A percentile compares a stretch with the other conserved stretches of the same genome.
phyloP scores from a whole-genome alignment of 2,797 vertebrate species.

The Podargus strigoides region DNA sequence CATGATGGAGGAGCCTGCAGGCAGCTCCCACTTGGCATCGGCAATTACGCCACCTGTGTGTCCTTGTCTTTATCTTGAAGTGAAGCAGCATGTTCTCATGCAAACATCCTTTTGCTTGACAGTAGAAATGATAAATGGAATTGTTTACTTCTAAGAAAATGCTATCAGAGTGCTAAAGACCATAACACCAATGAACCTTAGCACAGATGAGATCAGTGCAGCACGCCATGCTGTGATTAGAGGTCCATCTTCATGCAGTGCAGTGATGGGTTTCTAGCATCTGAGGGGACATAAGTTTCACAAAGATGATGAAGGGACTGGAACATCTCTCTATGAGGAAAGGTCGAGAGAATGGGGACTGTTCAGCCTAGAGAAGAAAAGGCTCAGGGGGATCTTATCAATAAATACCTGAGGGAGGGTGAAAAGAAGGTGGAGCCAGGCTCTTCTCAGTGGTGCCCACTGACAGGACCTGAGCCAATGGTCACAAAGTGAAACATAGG shows the following conservation, averaged over 20 bases:
- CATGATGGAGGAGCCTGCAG: neutral
- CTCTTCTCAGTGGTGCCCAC: neutral
- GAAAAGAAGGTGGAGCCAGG: neutral
- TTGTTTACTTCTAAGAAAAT: neutral
- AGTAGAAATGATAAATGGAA: neutral
- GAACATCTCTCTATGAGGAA: neutral
- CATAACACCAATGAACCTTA: neutral
- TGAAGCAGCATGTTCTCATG: neutral
- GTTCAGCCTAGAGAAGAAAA: neutral
- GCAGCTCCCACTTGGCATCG: neutral
- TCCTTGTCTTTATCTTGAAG: slow-evolving; percentile 9
- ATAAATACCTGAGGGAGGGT: neutral
- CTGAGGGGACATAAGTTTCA: neutral
- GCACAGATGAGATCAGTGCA: neutral
- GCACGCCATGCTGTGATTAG: neutral
- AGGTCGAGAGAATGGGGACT: neutral
- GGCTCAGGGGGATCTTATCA: neutral
- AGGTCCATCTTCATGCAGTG: neutral
- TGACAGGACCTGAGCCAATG: neutral
- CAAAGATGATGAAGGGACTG: neutral
- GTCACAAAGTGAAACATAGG: neutral
- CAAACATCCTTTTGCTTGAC: neutral
- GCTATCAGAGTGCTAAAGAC: neutral
- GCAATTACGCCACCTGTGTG: neutral
- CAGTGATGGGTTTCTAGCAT: neutral